Evolutionary conservation across 2,888 invertebrate species (phyloP).

Genomic region (Sesia apiformis): DNA sequence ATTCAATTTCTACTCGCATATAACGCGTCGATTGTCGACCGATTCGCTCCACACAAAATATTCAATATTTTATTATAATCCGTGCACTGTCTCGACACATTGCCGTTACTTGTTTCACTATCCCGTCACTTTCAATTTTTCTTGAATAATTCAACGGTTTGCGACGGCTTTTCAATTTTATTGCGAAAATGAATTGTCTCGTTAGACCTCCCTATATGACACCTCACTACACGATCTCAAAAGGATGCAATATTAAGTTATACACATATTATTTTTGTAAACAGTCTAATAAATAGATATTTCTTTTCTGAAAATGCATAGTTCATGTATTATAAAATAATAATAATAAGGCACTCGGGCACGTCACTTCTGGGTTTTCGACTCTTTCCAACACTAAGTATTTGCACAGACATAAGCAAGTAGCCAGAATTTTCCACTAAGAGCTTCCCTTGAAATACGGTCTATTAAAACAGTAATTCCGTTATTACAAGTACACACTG

Average conservation of each 20-base stretch:
- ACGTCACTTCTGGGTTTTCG: too few relatives aligned
- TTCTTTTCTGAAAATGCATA: too few relatives aligned
- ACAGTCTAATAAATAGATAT: too few relatives aligned
- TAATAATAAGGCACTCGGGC: too few relatives aligned
- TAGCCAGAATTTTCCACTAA: too few relatives aligned
- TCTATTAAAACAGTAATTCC: too few relatives aligned
- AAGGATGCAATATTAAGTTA: not conserved
- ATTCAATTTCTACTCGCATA: conserved; percentile 6
- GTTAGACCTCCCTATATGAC: conserved; percentile 23
- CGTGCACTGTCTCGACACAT: conserved; percentile 46
- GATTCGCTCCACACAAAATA: conserved; percentile 19
- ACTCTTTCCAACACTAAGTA: too few relatives aligned
- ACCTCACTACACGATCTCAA: not conserved
- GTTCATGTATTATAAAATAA: too few relatives aligned
- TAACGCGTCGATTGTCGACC: conserved; percentile 7
- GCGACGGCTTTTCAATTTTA: conserved; percentile 36
- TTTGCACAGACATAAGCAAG: too few relatives aligned
- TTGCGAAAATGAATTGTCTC: conserved; percentile 42
- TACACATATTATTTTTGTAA: too few relatives aligned
- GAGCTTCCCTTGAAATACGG: too few relatives aligned
- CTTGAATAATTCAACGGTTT: conserved; percentile 61
- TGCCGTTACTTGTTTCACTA: conserved; percentile 44
- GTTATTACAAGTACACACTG: too few relatives aligned
- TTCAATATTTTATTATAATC: conserved; percentile 58
- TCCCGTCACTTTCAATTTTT: conserved; percentile 41